Evolutionary conservation across 2,113 vertebrate genomes (phyloP).

Genomic region (Rafetus swinhoei): DNA sequence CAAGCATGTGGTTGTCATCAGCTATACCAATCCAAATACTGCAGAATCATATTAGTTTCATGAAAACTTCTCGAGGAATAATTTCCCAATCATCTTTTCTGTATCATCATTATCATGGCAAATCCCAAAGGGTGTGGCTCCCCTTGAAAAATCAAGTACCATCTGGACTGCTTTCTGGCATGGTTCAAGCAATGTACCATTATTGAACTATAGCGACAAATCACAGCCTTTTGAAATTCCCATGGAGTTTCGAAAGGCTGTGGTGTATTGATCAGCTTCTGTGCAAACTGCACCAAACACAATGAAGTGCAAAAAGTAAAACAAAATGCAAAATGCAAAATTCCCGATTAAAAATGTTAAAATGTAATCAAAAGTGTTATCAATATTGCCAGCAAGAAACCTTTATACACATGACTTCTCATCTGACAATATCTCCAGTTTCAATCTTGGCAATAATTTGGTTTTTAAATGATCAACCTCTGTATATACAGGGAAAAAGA

Average conservation of each 20-base stretch:
- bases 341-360: not conserved
- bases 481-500: not conserved
- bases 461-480: accelerated
- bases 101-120: too few species aligned
- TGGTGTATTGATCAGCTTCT: not conserved
- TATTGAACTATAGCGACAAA: not conserved
- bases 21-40: not conserved
- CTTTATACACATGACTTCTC: not conserved
- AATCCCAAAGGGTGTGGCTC: too few species aligned
- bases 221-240: not conserved
- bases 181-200: not conserved
- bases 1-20: not conserved
- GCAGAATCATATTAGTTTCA: not conserved
- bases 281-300: not conserved
- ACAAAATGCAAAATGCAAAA: not conserved
- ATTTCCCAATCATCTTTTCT: not conserved
- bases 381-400: not conserved
- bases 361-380: not conserved
- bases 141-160: not conserved
- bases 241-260: not conserved
- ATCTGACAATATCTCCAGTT: not conserved
- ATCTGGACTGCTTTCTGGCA: not conserved
- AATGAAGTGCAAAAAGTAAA: not conserved
- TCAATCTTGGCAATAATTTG: not conserved
- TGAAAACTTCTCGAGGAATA: not conserved